These are phyloP conservation scores for Pomacea canaliculata DNA, from an alignment of 2,888 invertebrate species.

Conservation along the genomic window DNA sequence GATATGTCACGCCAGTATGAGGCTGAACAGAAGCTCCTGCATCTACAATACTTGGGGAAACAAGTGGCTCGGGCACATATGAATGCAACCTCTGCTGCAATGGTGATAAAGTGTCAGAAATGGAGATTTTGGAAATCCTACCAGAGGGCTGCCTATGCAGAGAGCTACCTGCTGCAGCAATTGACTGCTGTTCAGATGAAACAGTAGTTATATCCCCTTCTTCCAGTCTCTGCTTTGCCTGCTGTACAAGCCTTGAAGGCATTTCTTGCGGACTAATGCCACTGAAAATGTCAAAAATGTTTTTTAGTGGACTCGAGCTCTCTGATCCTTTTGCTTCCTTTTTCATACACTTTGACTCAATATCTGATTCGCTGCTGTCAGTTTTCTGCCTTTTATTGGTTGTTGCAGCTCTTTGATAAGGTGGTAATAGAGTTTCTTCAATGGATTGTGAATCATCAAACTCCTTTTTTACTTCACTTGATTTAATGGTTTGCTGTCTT, in stretches of 20 bases:
- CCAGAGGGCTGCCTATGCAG: no score
- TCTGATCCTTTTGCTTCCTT: neutral
- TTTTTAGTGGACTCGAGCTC: neutral
- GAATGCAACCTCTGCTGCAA: no score
- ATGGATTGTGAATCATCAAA: neutral
- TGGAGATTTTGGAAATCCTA: no score
- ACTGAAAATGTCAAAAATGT: slow-evolving; percentile 22
- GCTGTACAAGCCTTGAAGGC: neutral
- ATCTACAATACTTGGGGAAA: no score
- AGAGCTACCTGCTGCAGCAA: no score
- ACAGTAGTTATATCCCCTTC: no score
- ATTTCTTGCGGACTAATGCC: slow-evolving; percentile 7
- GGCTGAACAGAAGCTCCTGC: no score
- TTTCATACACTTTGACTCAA: neutral
- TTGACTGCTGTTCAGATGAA: no score
- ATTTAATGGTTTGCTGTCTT: neutral
- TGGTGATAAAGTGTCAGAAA: no score
- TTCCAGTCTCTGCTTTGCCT: neutral
- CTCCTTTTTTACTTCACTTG: neutral
- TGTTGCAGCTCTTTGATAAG: neutral
- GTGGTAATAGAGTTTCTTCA: neutral
- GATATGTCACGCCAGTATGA: no score
- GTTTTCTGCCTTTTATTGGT: neutral
- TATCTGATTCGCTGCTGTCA: neutral
- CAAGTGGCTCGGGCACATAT: no score